Conservation (phyloP, 2,888 invertebrate species). For the Amblyjoppa proteus region DNA sequence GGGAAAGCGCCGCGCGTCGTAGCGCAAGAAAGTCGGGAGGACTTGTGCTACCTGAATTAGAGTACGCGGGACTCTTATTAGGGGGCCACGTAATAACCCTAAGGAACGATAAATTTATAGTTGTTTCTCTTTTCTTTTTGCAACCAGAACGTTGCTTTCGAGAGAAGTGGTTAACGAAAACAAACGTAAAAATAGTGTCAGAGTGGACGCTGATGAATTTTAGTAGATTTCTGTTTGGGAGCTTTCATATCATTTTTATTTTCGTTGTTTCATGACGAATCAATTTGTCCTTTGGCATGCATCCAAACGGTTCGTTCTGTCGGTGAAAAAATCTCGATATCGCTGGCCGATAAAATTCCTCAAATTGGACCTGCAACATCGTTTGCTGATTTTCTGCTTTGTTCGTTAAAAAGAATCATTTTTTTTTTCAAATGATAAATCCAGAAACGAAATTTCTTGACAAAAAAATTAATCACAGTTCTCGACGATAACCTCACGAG, state of each 20-base stretch:
- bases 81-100: constrained; percentile 1
- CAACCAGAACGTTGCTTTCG: not conserved
- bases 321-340: too few relatives aligned
- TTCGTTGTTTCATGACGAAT: not conserved
- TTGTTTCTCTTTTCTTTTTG: not conserved
- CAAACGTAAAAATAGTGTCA: too few relatives aligned
- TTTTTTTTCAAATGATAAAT: not conserved
- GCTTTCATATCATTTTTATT: not conserved
- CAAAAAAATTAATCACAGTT: not conserved
- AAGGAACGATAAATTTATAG: not conserved
- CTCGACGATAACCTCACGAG: not conserved
- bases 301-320: not conserved
- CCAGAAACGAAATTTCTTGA: not conserved
- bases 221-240: not conserved
- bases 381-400: not conserved
- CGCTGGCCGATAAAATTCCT: too few relatives aligned
- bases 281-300: not conserved
- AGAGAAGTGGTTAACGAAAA: too few relatives aligned
- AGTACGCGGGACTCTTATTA: not conserved
- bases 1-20: not conserved
- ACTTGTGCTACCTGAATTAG: constrained; percentile 9
- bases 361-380: too few relatives aligned
- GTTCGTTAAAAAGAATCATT: not conserved
- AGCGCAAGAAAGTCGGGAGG: constrained; percentile 6
- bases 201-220: too few relatives aligned